phyloP scores from a whole-genome alignment of 2,888 invertebrate species.

The Leistus spinibarbis region DNA sequence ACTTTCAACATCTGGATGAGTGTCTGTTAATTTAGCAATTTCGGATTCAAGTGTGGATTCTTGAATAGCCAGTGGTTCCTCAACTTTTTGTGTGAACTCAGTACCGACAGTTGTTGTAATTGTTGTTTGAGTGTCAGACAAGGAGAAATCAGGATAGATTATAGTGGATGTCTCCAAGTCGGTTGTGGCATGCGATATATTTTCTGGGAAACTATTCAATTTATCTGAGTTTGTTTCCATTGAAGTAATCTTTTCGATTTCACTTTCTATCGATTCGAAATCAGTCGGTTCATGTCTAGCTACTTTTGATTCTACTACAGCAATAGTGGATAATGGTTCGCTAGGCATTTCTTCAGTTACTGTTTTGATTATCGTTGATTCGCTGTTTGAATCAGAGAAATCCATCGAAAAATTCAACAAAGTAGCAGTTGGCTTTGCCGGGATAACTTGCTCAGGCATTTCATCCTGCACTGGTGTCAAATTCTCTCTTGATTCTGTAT shows the following conservation, averaged over 20 bases:
- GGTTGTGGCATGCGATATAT: conserved; percentile 21
- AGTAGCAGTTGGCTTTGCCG: conserved; percentile 47
- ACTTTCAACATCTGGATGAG: conserved; percentile 37
- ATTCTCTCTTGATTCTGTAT: conserved; percentile 55
- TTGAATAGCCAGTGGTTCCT: conserved; percentile 14
- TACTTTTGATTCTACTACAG: neutral
- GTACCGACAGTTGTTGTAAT: conserved; percentile 1
- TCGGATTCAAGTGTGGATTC: conserved; percentile 48
- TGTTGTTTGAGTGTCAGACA: conserved; percentile 14
- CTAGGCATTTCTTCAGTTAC: conserved; percentile 7
- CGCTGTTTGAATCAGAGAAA: conserved; percentile 48
- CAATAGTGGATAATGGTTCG: conserved; percentile 16
- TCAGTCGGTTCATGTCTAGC: conserved; percentile 10
- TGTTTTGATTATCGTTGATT: conserved; percentile 31
- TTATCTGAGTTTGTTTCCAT: conserved; percentile 33
- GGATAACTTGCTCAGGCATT: conserved; percentile 63
- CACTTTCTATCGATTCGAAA: conserved; percentile 39
- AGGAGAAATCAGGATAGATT: conserved; percentile 23
- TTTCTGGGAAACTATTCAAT: conserved; percentile 37
- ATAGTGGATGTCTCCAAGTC: conserved; percentile 1
- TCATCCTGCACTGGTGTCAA: conserved; percentile 60
- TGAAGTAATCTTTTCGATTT: conserved; percentile 39
- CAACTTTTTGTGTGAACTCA: conserved; percentile 14
- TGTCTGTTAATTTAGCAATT: conserved; percentile 46
- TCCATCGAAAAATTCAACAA: conserved; percentile 54